Evolutionary conservation across 2,113 vertebrate species (phyloP).

Genomic region (Excalfactoria chinensis): DNA sequence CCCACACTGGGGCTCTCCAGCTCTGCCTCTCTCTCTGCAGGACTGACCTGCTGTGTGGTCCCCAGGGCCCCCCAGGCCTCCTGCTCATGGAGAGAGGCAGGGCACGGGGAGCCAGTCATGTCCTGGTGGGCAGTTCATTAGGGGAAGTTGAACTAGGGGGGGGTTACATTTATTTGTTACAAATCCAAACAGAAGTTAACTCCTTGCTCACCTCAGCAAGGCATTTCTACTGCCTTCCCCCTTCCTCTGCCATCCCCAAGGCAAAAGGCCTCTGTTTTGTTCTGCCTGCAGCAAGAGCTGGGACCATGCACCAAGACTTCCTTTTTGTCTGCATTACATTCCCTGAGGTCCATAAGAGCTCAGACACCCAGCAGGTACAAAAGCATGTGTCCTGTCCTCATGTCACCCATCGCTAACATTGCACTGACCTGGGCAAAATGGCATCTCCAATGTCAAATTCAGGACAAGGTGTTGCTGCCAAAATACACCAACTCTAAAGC

Average conservation of each 20-base stretch:
- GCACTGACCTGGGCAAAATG: background rate
- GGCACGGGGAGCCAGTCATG: slow-evolving; percentile 18
- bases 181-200: slow-evolving; percentile 41
- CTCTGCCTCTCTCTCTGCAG: background rate
- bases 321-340: background rate
- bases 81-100: background rate
- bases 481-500: background rate
- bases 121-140: slow-evolving; percentile 61
- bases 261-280: background rate
- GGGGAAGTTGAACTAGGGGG: slow-evolving; percentile 30
- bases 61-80: slow-evolving; percentile 68
- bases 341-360: background rate
- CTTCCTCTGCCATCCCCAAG: background rate
- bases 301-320: background rate
- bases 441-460: background rate
- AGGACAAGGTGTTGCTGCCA: background rate
- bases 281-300: background rate
- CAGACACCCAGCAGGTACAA: background rate
- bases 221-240: background rate
- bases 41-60: slow-evolving; percentile 44
- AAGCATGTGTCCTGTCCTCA: background rate
- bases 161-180: background rate
- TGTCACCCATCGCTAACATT: background rate
- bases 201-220: background rate
- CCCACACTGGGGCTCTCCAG: background rate